Evolutionary conservation across 2,888 invertebrate species (phyloP), one percentile per base, ranked within the genome.

Genomic region (Bhutanitis thaidina): DNA sequence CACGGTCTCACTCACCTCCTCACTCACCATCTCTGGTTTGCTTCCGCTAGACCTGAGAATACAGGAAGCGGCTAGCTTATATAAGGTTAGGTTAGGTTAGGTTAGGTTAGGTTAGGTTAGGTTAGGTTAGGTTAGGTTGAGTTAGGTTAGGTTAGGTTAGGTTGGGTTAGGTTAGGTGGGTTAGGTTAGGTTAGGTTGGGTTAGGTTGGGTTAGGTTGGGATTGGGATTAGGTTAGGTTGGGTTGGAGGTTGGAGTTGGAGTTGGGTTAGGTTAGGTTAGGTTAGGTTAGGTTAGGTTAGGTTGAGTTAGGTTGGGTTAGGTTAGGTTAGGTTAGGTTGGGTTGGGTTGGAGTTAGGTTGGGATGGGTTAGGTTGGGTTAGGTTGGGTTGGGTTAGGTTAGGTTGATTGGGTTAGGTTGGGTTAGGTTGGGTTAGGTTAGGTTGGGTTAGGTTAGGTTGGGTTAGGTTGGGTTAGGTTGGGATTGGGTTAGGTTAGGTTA

Each of bases 401-500:
- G n/a, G n/a, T n/a, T n/a, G n/a, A n/a, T n/a, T n/a, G n/a, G n/a
- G n/a, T n/a, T n/a, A n/a, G n/a, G n/a, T n/a, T n/a, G n/a, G n/a
- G n/a, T n/a, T n/a, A n/a, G n/a, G n/a, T n/a, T n/a, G n/a, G n/a
- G 39, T 39, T 39, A 39, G 39, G 39, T 39, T 39, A 39, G 39
- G 39, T 39, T 39, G 20, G 39, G 39, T 39, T 39, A 39, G 39
- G 39, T 39, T 39, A 39, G 39, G 39, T 39, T 39, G 10, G 39
- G 39, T 37, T 37, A 37, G 37, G n/a, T n/a, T n/a, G n/a, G n/a
- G n/a, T n/a, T n/a, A n/a, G n/a, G n/a, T n/a, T n/a, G n/a, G n/a
- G n/a, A 14, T 37, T 37, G 14, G 37, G 37, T 37, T 37, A 37
- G 37, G 37, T 37, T 37, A 37, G 37, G 37, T 37, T 37, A 37